Evolutionary conservation across 64 coral and sea anemone species (phyloP), one percentile per base, ranked within the genome.

Genomic region (Stichodactyla helianthus): DNA sequence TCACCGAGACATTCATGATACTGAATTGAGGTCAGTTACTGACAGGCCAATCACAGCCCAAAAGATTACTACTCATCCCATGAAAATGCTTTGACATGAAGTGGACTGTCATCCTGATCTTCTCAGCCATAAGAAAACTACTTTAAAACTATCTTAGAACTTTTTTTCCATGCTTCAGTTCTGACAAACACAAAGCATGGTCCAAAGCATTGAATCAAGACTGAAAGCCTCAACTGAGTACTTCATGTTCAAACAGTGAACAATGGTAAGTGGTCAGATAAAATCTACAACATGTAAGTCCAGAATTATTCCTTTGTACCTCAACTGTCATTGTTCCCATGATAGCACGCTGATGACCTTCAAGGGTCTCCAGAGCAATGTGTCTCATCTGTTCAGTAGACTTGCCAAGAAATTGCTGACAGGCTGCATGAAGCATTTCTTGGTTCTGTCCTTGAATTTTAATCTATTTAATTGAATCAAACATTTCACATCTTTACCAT

Each of bases 281-380:
- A 12, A 59, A 12, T 59, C 0, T 44, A 44, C 35, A 44, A 44
- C 35, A 44, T 12, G 56, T 16, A 59, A 59, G 15, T 59, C 56
- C 56, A 76, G 15, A 76, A 10, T 31, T 76, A 23, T 76, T 76
- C 9, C 70, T 76, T 13, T 19, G 78, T 82, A 99, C 97, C 93
- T 99, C 93, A 60, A 99, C 97, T 22, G 90, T 90, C 97, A 99
- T 99, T 62, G 90, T 95, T 7, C 97, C 97, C 97, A 99, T 99
- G 27, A 99, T 99, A 9, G 97, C 93, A 78, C 97, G 82, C 28
- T 99, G 97, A 88, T 99, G 97, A 4, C 97, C 97, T 79, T 99
- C 97, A 86, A 99, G 77, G 52, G 97, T 99, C 82, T 99, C 97
- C 31, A 99, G 59, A 57, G 97, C 97, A 83, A 99, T 91, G 83